phyloP scores from a whole-genome alignment of 2,888 invertebrate species.

The Pachydiplax longipennis region DNA sequence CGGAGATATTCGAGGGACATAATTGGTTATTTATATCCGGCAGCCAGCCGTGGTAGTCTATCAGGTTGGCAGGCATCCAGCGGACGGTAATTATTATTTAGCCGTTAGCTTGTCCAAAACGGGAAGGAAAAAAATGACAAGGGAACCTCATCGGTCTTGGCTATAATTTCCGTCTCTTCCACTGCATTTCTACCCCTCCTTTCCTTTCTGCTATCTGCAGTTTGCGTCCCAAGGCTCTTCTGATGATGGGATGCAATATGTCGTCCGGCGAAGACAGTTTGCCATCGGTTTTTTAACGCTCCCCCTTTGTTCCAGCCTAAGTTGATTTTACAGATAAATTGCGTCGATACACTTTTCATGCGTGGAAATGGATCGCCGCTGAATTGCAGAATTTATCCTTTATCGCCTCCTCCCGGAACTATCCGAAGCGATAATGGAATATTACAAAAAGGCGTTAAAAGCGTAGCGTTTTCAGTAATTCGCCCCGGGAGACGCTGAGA shows the following conservation, averaged over 20 bases:
- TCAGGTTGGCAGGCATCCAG: background rate
- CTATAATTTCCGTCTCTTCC: background rate
- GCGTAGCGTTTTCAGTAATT: no score
- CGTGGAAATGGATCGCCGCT: no score
- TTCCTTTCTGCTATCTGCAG: background rate
- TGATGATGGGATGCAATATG: background rate
- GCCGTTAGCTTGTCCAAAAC: background rate
- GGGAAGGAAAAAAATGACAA: background rate
- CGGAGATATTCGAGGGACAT: background rate
- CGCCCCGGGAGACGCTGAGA: no score
- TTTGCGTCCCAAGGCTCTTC: no score
- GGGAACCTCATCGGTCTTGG: background rate
- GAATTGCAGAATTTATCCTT: no score
- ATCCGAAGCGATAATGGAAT: no score
- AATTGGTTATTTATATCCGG: background rate
- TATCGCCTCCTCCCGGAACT: no score
- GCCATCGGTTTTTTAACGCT: no score
- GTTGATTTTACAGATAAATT: no score
- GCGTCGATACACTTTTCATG: no score
- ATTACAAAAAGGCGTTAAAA: no score
- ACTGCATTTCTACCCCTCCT: background rate
- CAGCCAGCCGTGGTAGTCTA: background rate
- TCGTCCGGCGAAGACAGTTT: background rate
- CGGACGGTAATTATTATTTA: background rate
- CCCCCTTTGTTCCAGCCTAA: no score